Evolutionary conservation across 1,140 invertebrate species (phyloP).

Genomic region (Camponotus vicinus): DNA sequence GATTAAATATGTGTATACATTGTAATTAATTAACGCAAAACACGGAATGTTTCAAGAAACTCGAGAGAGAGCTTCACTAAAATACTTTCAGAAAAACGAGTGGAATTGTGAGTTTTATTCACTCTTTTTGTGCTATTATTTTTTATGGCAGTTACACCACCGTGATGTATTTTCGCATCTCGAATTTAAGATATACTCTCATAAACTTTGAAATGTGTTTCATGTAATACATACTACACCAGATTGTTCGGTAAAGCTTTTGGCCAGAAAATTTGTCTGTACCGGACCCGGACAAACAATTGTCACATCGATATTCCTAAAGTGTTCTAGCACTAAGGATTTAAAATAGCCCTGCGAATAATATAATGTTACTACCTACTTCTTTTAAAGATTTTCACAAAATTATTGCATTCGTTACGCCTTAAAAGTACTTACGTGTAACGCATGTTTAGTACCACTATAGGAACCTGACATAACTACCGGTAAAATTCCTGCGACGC

Average conservation of each 20-base stretch:
- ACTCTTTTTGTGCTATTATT: not conserved
- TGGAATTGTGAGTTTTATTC: not conserved
- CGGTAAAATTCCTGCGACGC: constrained; percentile 90
- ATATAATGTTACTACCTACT: not conserved
- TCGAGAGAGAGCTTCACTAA: too few relatives aligned
- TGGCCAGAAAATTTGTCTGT: constrained; percentile 90
- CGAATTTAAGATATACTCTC: not conserved
- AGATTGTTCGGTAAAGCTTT: constrained; percentile 89
- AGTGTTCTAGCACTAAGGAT: constrained; percentile 88
- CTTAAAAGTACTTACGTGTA: constrained; percentile 88
- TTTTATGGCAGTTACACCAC: not conserved
- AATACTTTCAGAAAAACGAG: too few relatives aligned
- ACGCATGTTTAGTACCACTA: constrained; percentile 92
- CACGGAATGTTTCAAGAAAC: too few relatives aligned
- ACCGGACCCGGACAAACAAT: constrained; percentile 93
- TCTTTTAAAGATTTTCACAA: not conserved
- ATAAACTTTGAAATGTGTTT: not conserved
- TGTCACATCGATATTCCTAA: constrained; percentile 89
- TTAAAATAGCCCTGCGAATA: constrained; percentile 90
- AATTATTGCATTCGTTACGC: not conserved
- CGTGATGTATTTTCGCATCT: not conserved
- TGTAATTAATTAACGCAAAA: not conserved
- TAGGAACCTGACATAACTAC: constrained; percentile 92
- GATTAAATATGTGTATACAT: not conserved
- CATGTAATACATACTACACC: constrained; percentile 86